Evolutionary conservation across 2,888 invertebrate species (phyloP), one percentile per base, ranked within the genome.

Genomic region (Magallana nippona): DNA sequence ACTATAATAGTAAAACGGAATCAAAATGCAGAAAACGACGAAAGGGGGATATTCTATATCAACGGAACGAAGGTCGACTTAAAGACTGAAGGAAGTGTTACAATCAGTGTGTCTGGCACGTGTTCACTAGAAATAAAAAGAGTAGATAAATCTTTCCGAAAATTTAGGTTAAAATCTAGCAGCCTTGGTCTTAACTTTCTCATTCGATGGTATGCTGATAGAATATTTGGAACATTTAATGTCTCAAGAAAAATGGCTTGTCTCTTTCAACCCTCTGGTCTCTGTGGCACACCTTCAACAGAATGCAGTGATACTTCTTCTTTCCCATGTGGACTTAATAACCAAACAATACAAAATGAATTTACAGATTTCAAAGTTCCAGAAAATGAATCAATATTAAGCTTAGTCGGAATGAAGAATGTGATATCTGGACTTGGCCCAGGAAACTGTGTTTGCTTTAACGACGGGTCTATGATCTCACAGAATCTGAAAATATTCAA

Each of bases 371-470:
- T 57, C 13, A 78, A n/a, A 57, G 19, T 83, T n/a, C 56, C 81
- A 13, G 57, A 56, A 13, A 55, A 80, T 27, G 22, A n/a, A 17
- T 83, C 83, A 3, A 83, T 79, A 15, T 15, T 80, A 10, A 62
- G 77, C 10, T 60, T 22, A 27, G 55, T n/a, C 3, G 81, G 79
- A 11, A 27, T 85, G 13, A 80, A 79, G 17, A 13, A 10, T 1
- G 79, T 55, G 32, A 62, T 78, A 17, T 44, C 79, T 19, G 86
- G 85, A 19, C 81, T 84, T 0, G 87, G 86, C 11, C 84, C 88
- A 11, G 88, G 87, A 11, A 86, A 86, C 44, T 71, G 86, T 32
- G 62, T 89, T 11, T 86, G 86, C 32, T 88, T 88, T 79, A 62
- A 84, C 15, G 86, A 88, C 60, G 84, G 86, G 2, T 89, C 89